phyloP scores from a whole-genome alignment of 2,888 invertebrate genomes.

The Drosophila fulvimacula region DNA sequence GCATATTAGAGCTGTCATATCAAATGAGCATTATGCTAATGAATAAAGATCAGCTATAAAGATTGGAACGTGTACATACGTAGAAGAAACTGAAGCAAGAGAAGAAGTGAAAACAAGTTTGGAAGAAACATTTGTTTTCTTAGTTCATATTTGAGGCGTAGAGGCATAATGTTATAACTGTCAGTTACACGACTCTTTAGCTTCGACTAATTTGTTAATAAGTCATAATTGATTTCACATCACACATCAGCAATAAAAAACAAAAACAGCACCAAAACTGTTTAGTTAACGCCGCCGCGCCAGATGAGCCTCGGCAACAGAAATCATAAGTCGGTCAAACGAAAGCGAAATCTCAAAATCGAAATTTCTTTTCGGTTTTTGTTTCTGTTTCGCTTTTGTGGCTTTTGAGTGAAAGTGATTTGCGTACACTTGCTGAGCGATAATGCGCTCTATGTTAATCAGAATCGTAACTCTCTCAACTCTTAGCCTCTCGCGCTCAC shows the following conservation, averaged over 20 bases:
- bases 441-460: constrained; percentile 67
- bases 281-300: constrained; percentile 12
- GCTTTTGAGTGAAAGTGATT: constrained; percentile 70
- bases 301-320: constrained; percentile 34
- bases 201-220: constrained; percentile 75
- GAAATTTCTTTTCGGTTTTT: constrained; percentile 64
- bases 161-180: constrained; percentile 57
- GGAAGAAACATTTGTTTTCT: constrained; percentile 15
- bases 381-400: constrained; percentile 34
- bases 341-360: constrained; percentile 69
- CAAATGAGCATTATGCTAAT: constrained; percentile 70
- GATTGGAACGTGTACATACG: constrained; percentile 40
- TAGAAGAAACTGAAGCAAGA: constrained; percentile 28
- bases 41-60: constrained; percentile 49
- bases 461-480: constrained; percentile 52
- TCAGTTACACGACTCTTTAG: constrained; percentile 61
- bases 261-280: constrained; percentile 1
- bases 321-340: constrained; percentile 33
- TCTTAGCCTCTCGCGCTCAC: neutral
- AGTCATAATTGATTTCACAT: constrained; percentile 81
- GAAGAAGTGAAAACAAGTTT: constrained; percentile 48
- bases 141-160: constrained; percentile 43
- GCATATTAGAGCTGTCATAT: constrained; percentile 64
- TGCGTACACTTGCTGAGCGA: constrained; percentile 53
- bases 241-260: constrained; percentile 39